These are phyloP conservation scores for Petrolisthes manimaculis DNA, from an alignment of 2,888 invertebrate species.

Conservation along the genomic window DNA sequence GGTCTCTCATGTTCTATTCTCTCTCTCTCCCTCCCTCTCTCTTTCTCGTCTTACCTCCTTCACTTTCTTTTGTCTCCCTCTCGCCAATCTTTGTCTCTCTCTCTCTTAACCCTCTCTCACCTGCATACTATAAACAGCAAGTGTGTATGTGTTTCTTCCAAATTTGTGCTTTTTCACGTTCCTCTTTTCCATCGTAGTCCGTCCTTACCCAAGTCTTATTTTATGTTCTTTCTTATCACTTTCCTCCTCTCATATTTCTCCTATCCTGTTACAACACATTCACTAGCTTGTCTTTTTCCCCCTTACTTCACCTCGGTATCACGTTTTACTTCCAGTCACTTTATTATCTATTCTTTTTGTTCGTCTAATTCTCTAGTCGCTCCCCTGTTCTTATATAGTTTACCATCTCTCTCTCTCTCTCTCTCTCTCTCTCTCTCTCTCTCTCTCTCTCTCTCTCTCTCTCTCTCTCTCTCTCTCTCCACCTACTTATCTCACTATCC, in stretches of 20 bases:
- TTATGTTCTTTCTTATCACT: not conserved
- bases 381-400: not conserved
- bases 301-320: not conserved
- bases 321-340: not conserved
- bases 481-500: not conserved
- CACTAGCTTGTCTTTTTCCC: not conserved
- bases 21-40: not conserved
- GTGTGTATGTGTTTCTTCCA: no score
- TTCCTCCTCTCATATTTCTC: not conserved
- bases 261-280: not conserved
- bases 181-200: not conserved
- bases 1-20: not conserved
- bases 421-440: not conserved
- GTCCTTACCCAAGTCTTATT: not conserved
- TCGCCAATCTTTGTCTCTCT: not conserved
- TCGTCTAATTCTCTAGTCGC: not conserved
- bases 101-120: not conserved
- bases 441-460: constrained; percentile 4
- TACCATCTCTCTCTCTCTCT: not conserved
- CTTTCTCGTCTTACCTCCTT: not conserved
- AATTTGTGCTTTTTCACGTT: not conserved
- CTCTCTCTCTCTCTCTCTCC: not conserved
- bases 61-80: not conserved
- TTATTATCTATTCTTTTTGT: not conserved
- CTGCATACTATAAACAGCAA: no score